phyloP scores from a whole-genome alignment of 2,888 invertebrate genomes.

The Sphecodes monilicornis region DNA sequence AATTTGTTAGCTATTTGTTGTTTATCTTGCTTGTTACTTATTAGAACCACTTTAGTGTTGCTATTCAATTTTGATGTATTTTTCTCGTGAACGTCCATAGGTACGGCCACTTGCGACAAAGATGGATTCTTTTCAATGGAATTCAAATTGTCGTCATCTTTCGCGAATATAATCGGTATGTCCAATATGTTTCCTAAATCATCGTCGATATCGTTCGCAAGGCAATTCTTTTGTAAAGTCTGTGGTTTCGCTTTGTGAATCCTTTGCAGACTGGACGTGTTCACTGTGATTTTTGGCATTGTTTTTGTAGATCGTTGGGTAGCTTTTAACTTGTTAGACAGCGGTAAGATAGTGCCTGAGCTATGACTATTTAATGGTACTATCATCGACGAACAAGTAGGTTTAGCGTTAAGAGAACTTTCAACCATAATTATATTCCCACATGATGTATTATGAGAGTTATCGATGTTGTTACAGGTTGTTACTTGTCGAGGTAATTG shows the following conservation, averaged over 20 bases:
- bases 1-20: slow-evolving; percentile 66
- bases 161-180: slow-evolving; percentile 89
- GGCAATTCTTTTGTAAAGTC: slow-evolving; percentile 60
- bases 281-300: slow-evolving; percentile 79
- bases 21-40: slow-evolving; percentile 80
- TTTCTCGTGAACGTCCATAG: slow-evolving; percentile 60
- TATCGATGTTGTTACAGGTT: slow-evolving; percentile 67
- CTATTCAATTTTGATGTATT: slow-evolving; percentile 65
- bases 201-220: slow-evolving; percentile 74
- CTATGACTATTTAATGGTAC: slow-evolving; percentile 71
- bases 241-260: slow-evolving; percentile 64
- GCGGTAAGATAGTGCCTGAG: slow-evolving; percentile 71
- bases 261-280: slow-evolving; percentile 69
- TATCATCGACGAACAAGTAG: slow-evolving; percentile 65
- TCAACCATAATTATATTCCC: slow-evolving; percentile 76
- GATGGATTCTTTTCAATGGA: slow-evolving; percentile 73
- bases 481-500: slow-evolving; percentile 66
- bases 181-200: slow-evolving; percentile 87
- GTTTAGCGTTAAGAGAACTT: slow-evolving; percentile 65
- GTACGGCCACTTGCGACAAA: slow-evolving; percentile 62
- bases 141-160: slow-evolving; percentile 85
- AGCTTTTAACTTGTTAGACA: slow-evolving; percentile 71
- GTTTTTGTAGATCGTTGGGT: slow-evolving; percentile 69
- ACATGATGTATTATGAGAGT: slow-evolving; percentile 64
- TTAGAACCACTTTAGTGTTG: slow-evolving; percentile 79